phyloP scores from a whole-genome alignment of 2,888 invertebrate genomes.

The Leucophenga montana region DNA sequence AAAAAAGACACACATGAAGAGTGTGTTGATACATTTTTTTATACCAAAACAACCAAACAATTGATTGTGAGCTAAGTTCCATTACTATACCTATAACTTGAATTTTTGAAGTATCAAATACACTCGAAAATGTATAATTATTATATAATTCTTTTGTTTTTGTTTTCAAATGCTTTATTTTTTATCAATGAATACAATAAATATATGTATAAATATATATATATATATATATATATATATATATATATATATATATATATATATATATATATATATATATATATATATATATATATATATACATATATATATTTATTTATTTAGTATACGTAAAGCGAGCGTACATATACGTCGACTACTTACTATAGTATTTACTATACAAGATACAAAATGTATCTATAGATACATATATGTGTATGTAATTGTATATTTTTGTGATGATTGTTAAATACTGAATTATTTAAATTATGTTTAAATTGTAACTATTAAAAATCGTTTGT shows the following conservation, averaged over 20 bases:
- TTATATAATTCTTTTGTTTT: background rate
- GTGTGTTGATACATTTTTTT: background rate
- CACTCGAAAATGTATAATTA: background rate
- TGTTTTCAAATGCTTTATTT: background rate
- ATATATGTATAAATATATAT: too few species aligned
- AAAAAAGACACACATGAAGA: background rate
- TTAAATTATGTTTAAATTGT: slow-evolving; percentile 26
- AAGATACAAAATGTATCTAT: background rate
- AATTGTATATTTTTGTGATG: slow-evolving; percentile 26
- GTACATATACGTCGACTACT: background rate
- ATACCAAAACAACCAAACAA: background rate
- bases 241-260: too few species aligned
- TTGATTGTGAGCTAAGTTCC: slow-evolving; percentile 64
- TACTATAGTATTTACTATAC: background rate
- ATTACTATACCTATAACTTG: slow-evolving; percentile 28
- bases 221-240: too few species aligned
- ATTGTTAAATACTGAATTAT: slow-evolving; percentile 22
- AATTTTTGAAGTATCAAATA: slow-evolving; percentile 20
- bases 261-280: too few species aligned
- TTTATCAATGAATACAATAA: slow-evolving; percentile 1
- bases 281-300: too few species aligned
- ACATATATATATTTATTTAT: background rate
- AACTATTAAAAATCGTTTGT: slow-evolving; percentile 37
- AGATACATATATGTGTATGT: background rate
- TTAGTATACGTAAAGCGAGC: background rate